Conservation (phyloP, 2,113 vertebrate species). For the Pseudopipra pipra region DNA sequence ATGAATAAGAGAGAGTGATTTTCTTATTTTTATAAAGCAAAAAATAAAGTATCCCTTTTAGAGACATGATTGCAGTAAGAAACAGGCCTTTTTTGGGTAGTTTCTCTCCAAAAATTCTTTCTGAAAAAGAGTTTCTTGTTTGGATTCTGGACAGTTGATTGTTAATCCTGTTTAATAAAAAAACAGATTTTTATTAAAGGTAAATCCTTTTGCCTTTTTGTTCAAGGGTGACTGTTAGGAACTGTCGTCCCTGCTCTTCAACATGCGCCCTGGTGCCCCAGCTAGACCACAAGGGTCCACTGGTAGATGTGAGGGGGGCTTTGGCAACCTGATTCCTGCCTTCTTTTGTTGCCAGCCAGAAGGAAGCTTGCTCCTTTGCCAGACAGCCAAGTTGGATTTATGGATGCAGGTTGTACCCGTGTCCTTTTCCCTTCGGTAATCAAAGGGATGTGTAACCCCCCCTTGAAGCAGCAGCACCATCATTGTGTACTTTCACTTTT, state of each 20-base stretch:
- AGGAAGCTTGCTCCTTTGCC: not conserved
- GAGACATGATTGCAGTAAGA: not conserved
- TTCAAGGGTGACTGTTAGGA: not conserved
- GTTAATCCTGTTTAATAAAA: constrained; percentile 56
- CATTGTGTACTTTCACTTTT: not conserved
- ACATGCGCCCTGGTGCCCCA: not conserved
- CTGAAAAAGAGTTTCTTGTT: constrained; percentile 32
- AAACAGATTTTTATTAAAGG: constrained; percentile 45
- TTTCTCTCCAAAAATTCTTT: not conserved
- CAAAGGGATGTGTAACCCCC: not conserved
- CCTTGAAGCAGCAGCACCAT: not conserved
- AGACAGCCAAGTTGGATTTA: not conserved
- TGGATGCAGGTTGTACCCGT: not conserved
- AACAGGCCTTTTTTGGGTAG: not conserved
- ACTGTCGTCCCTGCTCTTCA: too few relatives aligned
- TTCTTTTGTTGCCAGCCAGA: not conserved
- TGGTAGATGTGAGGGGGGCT: not conserved
- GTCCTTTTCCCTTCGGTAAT: not conserved
- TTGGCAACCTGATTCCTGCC: not conserved
- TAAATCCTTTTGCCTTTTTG: not conserved
- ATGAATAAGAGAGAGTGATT: not conserved
- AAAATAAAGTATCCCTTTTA: not conserved
- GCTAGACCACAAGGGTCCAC: not conserved
- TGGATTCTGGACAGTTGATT: constrained; percentile 31
- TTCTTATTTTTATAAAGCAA: constrained; percentile 55